Evolutionary conservation across 92 coral and sea anemone species (phyloP), one percentile per base, ranked within the genome.

Genomic region (Bergia puertoricense): DNA sequence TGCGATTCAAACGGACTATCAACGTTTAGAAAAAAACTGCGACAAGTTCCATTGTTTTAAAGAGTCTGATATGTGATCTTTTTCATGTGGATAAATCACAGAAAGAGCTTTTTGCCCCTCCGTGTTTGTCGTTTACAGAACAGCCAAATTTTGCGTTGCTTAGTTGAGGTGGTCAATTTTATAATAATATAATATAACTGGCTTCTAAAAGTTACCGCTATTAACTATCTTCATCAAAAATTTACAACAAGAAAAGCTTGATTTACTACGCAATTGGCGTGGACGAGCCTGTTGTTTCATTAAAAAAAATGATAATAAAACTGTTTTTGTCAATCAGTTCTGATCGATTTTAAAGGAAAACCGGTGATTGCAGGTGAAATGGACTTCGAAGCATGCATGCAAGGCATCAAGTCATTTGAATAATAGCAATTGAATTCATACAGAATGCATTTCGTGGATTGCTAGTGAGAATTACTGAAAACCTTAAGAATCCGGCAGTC

Each of bases 161-260:
- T 42, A 16, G 15, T 81, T 81, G 73, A 38, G 22, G 18, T 82
- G 20, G 4, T 39, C 38, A 16, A 42, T 44, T 40, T 6, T 81
- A 39, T 80, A 18, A n/a, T 40, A 59, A 59, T 39, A 1, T 6
- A 23, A 54, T 15, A 54, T 72, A 82, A 40, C 86, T 66, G 37
- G 75, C 10, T 43, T 83, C 56, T 68, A 69, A 83, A 43, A 43
- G 77, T 13, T 83, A 69, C 65, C 86, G 86, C 86, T 45, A 83
- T 83, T 44, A 83, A 83, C 77, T 36, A 5, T 36, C 39, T 67
- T 23, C 77, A 83, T 83, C 43, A 66, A 66, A 82, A 66, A 68
- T 67, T 68, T 15, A 69, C 62, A 73, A 69, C 75, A 14, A 65
- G 41, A 83, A 36, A 23, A 23, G 43, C 20, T 44, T 68, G 77